phyloP scores from a whole-genome alignment of 1,140 invertebrate species.

The Aphelenchoides besseyi region DNA sequence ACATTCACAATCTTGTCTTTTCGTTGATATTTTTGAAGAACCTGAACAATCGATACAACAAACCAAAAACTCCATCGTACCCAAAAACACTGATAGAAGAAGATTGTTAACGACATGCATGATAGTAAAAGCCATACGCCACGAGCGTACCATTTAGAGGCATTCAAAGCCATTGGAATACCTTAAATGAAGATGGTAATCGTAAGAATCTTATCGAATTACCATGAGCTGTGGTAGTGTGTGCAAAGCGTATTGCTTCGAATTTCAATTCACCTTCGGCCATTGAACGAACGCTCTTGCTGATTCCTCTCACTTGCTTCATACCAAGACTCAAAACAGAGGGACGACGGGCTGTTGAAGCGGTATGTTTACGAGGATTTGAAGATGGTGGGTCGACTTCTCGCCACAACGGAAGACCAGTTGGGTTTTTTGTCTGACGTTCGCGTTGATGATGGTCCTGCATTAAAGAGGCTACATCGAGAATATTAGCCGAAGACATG shows the following conservation, averaged over 20 bases:
- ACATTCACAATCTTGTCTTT: constrained; percentile 61
- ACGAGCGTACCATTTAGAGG: constrained; percentile 42
- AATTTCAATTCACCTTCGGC: constrained; percentile 34
- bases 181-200: not conserved
- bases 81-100: constrained; percentile 35
- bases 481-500: not conserved
- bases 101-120: constrained; percentile 38
- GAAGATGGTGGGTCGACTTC: not conserved
- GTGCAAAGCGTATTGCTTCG: constrained; percentile 44
- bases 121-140: constrained; percentile 35
- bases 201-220: constrained; percentile 39
- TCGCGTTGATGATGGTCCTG: not conserved
- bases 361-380: not conserved
- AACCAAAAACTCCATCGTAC: too few relatives aligned
- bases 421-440: not conserved
- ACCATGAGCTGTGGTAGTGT: constrained; percentile 50
- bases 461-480: not conserved
- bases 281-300: constrained; percentile 5
- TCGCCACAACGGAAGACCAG: not conserved
- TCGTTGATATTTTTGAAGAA: constrained; percentile 44
- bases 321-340: not conserved
- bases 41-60: too few relatives aligned
- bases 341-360: not conserved
- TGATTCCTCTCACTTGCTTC: not conserved
- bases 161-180: constrained; percentile 35